Percentiles rank a stretch among this genome's conserved stretches.
These are phyloP conservation scores for Merodon equestris DNA, from an alignment of 2,888 invertebrate genomes.

Conservation along the genomic window DNA sequence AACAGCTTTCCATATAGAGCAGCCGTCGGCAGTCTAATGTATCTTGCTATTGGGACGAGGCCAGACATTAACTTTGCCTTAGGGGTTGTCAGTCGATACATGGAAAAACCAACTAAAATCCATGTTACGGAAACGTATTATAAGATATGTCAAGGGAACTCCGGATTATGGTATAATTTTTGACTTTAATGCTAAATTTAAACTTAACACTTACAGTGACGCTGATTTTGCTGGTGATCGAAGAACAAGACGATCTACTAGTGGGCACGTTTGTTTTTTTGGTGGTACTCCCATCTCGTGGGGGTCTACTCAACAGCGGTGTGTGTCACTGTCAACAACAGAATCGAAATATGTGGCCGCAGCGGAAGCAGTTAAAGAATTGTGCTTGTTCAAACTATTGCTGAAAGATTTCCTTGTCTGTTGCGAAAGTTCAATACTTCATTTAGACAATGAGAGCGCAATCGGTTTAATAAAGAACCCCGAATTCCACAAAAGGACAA, in stretches of 20 bases:
- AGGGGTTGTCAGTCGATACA: conserved; percentile 26
- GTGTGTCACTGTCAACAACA: conserved; percentile 70
- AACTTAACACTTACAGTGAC: conserved; percentile 28
- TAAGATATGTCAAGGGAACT: conserved; percentile 52
- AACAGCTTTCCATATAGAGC: conserved; percentile 37
- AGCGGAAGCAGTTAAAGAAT: conserved; percentile 70
- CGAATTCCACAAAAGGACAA: conserved; percentile 35
- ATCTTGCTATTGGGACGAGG: conserved; percentile 48
- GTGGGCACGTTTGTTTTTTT: conserved; percentile 37
- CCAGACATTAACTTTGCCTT: conserved; percentile 52
- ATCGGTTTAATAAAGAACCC: conserved; percentile 47
- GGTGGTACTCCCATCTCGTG: conserved; percentile 29
- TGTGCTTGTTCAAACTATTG: conserved; percentile 61
- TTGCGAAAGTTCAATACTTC: conserved; percentile 11
- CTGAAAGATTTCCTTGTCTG: conserved; percentile 14
- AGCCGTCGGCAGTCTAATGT: conserved; percentile 52
- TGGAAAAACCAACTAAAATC: conserved; percentile 30
- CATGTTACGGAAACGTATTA: conserved; percentile 32
- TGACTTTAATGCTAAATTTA: conserved; percentile 12
- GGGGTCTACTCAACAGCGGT: conserved; percentile 37
- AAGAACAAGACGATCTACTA: conserved; percentile 29
- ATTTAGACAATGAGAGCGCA: conserved; percentile 53
- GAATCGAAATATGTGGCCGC: conserved; percentile 73
- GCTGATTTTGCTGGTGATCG: conserved; percentile 38
- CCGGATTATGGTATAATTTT: conserved; percentile 38